These are phyloP conservation scores for Drosophila macrospina DNA, from an alignment of 2,888 invertebrate genomes.

Conservation along the genomic window DNA sequence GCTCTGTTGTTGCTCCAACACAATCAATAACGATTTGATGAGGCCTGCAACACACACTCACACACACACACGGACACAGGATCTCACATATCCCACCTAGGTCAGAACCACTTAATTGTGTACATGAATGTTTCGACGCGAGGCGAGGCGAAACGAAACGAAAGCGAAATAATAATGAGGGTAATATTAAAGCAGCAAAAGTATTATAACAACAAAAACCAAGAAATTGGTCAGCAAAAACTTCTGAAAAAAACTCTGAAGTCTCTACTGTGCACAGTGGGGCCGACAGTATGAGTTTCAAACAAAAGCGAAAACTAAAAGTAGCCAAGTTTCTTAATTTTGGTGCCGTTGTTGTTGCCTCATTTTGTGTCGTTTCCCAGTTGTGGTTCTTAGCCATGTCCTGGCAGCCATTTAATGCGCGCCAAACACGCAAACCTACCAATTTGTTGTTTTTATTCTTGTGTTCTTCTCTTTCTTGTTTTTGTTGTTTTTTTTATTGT, in stretches of 20 bases:
- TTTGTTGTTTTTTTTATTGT: slow-evolving; percentile 66
- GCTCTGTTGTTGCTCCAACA: slow-evolving; percentile 18
- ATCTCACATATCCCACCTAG: slow-evolving; percentile 67
- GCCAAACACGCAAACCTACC: slow-evolving; percentile 66
- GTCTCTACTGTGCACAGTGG: slow-evolving; percentile 14
- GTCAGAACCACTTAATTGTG: slow-evolving; percentile 68
- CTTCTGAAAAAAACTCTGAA: slow-evolving; percentile 14
- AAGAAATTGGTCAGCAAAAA: slow-evolving; percentile 58
- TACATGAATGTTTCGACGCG: slow-evolving; percentile 27
- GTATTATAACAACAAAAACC: not conserved
- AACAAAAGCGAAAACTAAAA: slow-evolving; percentile 66
- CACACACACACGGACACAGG: slow-evolving; percentile 55
- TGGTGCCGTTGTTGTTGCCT: slow-evolving; percentile 43
- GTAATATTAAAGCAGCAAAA: slow-evolving; percentile 61
- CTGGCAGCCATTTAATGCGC: slow-evolving; percentile 69
- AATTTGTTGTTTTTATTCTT: slow-evolving; percentile 63
- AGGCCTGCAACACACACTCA: slow-evolving; percentile 57
- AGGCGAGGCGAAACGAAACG: slow-evolving; percentile 58
- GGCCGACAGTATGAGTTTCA: slow-evolving; percentile 43
- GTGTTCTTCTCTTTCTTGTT: slow-evolving; percentile 28
- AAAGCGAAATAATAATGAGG: slow-evolving; percentile 76
- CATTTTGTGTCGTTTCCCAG: slow-evolving; percentile 31
- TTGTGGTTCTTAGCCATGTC: slow-evolving; percentile 35
- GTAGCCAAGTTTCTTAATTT: slow-evolving; percentile 48
- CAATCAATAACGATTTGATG: slow-evolving; percentile 78